A percentile compares a stretch with the other conserved stretches of the same genome.
Conservation (phyloP, 2,797 vertebrate species). For the Megaceryle alcyon region DNA sequence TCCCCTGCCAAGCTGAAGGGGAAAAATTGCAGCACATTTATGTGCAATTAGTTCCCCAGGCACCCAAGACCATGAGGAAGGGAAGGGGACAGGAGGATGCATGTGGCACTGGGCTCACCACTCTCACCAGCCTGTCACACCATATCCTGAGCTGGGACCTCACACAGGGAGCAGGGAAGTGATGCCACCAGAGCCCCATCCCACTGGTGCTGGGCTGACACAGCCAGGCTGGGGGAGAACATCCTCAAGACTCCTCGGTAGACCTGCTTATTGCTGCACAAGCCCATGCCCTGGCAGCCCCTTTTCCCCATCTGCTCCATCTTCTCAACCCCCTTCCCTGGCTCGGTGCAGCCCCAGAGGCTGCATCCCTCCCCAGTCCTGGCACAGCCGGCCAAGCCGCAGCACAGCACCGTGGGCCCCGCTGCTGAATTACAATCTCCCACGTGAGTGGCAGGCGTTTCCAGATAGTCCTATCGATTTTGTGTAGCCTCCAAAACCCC, state of each 20-base stretch:
- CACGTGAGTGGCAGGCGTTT: slow-evolving; percentile 17
- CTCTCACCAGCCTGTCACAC: background rate
- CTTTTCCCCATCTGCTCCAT: background rate
- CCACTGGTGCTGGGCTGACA: fast-evolving
- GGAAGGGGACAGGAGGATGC: background rate
- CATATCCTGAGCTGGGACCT: fast-evolving
- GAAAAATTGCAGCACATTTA: background rate
- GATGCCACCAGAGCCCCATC: background rate
- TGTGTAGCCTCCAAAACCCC: slow-evolving; percentile 37
- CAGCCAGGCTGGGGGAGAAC: background rate
- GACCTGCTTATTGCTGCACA: fast-evolving
- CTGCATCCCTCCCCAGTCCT: background rate
- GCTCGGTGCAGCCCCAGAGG: background rate
- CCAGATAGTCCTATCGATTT: slow-evolving; percentile 56
- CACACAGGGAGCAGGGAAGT: background rate
- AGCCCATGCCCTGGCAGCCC: background rate
- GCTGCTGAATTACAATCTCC: slow-evolving; percentile 8
- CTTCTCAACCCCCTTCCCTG: background rate
- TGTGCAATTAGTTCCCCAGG: background rate
- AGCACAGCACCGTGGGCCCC: background rate
- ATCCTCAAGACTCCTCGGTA: background rate
- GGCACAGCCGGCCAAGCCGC: background rate
- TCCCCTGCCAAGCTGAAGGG: background rate
- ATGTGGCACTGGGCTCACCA: background rate
- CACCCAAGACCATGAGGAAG: background rate